Base-by-base conservation (phyloP, 2,113 vertebrate genomes). In the Plecturocebus donacophilus region DNA sequence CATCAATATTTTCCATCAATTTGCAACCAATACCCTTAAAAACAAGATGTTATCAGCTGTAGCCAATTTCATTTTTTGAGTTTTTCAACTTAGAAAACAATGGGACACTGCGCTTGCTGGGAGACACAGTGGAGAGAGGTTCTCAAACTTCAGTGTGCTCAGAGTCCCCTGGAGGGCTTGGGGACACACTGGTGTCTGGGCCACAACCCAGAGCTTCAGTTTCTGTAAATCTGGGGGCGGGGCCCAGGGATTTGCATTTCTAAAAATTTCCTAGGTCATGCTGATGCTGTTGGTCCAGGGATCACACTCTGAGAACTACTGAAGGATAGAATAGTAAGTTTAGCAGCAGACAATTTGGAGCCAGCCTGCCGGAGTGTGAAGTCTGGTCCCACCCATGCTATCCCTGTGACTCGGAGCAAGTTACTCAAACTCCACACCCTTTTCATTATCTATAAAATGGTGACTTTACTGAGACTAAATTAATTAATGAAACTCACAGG, bases 1-100 rank as follows among this genome's bases (percentile, higher is more conserved):
- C 23, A 35, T 94, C 96, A 87, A 40, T 95, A 89, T 76, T 95
- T 83, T 45, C 92, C 58, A 91, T 95, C 84, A 83, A 25, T 92
- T 96, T 90, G 81, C 70, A 96, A 68, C 68, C 47, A 75, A 38
- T 87, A 35, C 11, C 35, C 38, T 96, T 45, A 76, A 84, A 97
- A 96, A 76, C n/a, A 64, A 90, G 84, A 92, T 86, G 40, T 40
- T 54, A 87, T 92, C 76, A 23, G 38, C 52, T 21, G 14, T 23
- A 90, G 75, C 66, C 68, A 87, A 71, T 83, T 96, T 35, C 0
- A 64, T 11, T 32, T 64, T 64, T 32, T 64, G 27, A 30, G 27
- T 64, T 64, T 64, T 64, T 32, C 61, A 32, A 14, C 27, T 30
- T 64, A 64, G 61, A 32, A 64, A 64, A 64, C 27, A 64, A 14